Base-by-base conservation (phyloP, 2,113 vertebrate species). In the Dicerorhinus sumatrensis region DNA sequence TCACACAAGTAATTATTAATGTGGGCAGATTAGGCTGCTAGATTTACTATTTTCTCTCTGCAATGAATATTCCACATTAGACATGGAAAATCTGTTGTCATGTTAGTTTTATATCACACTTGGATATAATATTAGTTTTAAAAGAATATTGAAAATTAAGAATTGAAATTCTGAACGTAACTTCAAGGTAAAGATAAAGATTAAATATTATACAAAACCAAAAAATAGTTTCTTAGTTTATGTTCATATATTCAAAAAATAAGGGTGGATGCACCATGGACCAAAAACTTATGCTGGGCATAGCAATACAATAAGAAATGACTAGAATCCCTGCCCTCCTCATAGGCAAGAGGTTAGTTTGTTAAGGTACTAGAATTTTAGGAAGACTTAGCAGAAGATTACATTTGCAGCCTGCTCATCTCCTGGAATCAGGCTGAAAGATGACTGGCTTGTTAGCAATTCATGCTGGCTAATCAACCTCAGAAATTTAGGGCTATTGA, bases 161-260 rank as follows among this genome's bases (percentile, higher is more conserved):
- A 93, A 51, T 42, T 91, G 42, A 87, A 75, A 81, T 75, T 92
- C 9, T 90, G 13, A 80, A 93, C 67, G 25, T 20, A 86, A 56
- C 29, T 75, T 60, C 4, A 87, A 86, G 72, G 29, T n/a, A 85
- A 79, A 63, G 36, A 18, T 75, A 46, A 85, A 80, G 4, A 91
- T 82, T 29, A 62, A 62, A 42, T 60, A 58, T 62, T 60, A 67
- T 56, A 75, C 27, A 48, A 92, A 67, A 23, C 6, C 65, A 25
- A 23, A 69, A 73, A 42, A 77, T 17, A 8, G 0, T 31, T 86
- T 89, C n/a, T 82, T 48, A 23, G 17, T 80, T 82, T 77, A 77
- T 2, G 23, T 75, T 88, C 10, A 56, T 39, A 29, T 70, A 36
- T 81, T 60, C 63, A 60, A 4, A 80, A 85, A 56, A 72, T 51